phyloP scores from a whole-genome alignment of 2,113 vertebrate species.

The Notechis scutatus region DNA sequence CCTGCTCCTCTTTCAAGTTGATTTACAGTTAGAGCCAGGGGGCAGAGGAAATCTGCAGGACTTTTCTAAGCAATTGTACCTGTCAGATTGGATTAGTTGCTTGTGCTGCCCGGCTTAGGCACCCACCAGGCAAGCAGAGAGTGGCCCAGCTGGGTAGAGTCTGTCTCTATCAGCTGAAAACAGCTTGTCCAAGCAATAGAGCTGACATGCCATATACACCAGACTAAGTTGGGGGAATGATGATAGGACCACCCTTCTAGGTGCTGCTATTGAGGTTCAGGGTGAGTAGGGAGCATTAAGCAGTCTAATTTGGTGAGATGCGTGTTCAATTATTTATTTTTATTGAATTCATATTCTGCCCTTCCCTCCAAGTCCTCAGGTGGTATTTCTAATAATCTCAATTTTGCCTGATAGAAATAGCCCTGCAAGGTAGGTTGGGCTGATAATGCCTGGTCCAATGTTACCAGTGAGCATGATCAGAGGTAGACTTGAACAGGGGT shows the following conservation, averaged over 20 bases:
- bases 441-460: not conserved
- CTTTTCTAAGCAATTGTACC: constrained; percentile 29
- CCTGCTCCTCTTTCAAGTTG: not conserved
- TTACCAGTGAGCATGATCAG: not conserved
- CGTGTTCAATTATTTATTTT: not conserved
- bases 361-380: not conserved
- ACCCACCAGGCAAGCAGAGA: constrained; percentile 4
- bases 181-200: constrained; percentile 29
- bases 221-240: not conserved
- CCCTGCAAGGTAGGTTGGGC: not conserved
- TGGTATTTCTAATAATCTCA: not conserved
- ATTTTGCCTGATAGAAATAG: not conserved
- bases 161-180: constrained; percentile 4
- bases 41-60: constrained; percentile 6
- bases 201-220: not conserved
- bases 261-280: not conserved
- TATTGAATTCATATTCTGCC: not conserved
- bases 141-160: constrained; percentile 26
- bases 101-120: not conserved
- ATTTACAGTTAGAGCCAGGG: not conserved
- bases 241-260: not conserved
- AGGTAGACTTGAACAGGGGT: not conserved
- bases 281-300: not conserved
- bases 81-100: constrained; percentile 23
- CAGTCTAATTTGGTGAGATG: not conserved